Base-by-base conservation (phyloP, 2,113 vertebrate species). In the Nettapus auritus region DNA sequence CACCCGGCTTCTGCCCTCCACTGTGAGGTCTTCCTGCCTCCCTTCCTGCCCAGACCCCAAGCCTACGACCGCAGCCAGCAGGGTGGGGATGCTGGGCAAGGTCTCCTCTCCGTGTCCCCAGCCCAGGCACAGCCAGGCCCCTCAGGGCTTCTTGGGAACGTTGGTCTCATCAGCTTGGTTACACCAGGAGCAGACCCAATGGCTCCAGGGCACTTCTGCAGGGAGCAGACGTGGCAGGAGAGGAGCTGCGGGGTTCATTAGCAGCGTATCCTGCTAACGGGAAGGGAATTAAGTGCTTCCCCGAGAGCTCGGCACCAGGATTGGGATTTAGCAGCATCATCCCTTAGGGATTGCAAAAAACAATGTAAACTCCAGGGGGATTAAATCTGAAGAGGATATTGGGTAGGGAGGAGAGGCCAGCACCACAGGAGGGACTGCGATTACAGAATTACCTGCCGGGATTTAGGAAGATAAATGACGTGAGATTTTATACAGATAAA, bases 11-110 rank as follows among this genome's bases (percentile, higher is more conserved):
- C 46, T 68, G 21, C 62, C 21, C 13, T 25, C 36, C 62, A 33
- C 44, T 69, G 67, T 8, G 22, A 69, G 17, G 25, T 59, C 20
- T 8, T 83, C 21, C 36, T 71, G 34, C 29, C 25, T 64, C 17
- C 36, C 69, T 2, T 22, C 59, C 59, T 17, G 23, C 59, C 15
- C 55, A 88, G 50, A 77, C 2, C 23, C 52, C 34, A 0, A 1
- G 19, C 60, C 2, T 33, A 77, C 0, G 3, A 17, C 15, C 3
- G 8, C 56, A 71, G 69, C 33, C 46, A 36, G 66, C 0, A 1
- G 71, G 14, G 11, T 40, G 42, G 21, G 17, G 53, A 63, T 59
- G 68, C 57, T 75, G 25, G 81, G 2, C 26, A 40, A 75, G 50
- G 28, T 75, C 67, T 67, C 34, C 71, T 66, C 63, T 56, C 33